Evolutionary conservation across 1,140 invertebrate genomes (phyloP), one percentile per base, ranked within the genome.

Genomic region (Atta texana): DNA sequence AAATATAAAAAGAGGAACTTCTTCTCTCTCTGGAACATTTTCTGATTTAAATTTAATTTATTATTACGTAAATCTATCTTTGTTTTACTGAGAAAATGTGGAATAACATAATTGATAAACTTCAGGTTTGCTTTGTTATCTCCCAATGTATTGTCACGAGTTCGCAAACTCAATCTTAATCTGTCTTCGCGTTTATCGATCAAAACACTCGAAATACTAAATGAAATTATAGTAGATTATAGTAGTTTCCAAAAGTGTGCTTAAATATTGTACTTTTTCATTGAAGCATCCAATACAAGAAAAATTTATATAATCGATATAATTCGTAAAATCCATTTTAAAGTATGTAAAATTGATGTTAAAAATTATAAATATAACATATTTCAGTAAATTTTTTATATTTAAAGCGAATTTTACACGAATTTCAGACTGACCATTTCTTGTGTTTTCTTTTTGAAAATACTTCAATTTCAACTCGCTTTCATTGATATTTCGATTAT

Each of bases 401-500:
- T 63, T 24, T 18, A 28, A 18, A 44, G 14, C 3, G 28, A 7
- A 61, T 53, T 53, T 49, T 49, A 24, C 10, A 34, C 0, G 28
- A 34, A 78, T 53, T 55, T 55, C 4, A 55, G 18, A 44, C 8
- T 44, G 39, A 44, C 10, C 7, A 7, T 21, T 57, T 10, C 8
- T 21, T 57, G 0, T 24, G 5, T 39, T 10, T 76, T 61, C 39
- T 16, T 61, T 59, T 21, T 2, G 4, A 31, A 82, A 59, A 72
- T 71, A 68, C 7, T 12, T 51, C 34, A 31, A 8, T 31, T 71
- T 59, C 24, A 49, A 72, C 5, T 21, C 2, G 10, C n/a, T 80
- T 55, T 69, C 34, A 59, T 69, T 82, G 68, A 82, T 57, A 74
- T 1, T 82, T 82, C 12, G 39, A 82, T 84, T 75, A 63, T 3